These are phyloP conservation scores for Castor canadensis DNA, from an alignment of 2,113 vertebrate species.

Conservation along the genomic window DNA sequence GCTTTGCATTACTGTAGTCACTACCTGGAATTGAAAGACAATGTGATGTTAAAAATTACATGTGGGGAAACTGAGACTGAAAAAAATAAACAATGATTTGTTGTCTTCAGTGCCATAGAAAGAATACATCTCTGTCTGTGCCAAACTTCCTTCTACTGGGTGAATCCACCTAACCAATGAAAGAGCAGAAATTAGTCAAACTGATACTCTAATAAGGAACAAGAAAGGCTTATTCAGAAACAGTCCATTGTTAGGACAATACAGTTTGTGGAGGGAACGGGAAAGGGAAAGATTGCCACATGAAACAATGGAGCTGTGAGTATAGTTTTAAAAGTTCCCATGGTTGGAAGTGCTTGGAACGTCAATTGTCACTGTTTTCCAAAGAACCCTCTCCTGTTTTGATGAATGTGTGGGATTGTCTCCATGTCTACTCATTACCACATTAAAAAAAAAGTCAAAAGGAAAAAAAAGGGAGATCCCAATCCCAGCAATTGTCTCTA, in stretches of 20 bases:
- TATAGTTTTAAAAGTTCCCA: slow-evolving; percentile 40
- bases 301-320: slow-evolving; percentile 53
- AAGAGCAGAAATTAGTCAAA: not conserved
- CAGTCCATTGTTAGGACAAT: not conserved
- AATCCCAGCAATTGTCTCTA: slow-evolving; percentile 62
- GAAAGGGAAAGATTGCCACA: not conserved
- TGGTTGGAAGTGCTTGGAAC: slow-evolving; percentile 52
- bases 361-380: slow-evolving; percentile 67
- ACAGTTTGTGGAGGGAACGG: not conserved
- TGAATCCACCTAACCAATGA: not conserved
- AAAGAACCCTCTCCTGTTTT: slow-evolving; percentile 63
- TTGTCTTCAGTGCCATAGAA: not conserved
- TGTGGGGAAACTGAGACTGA: not conserved
- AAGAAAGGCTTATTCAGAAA: not conserved
- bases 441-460: not conserved
- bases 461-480: not conserved
- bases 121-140: not conserved
- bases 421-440: slow-evolving; percentile 72
- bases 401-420: slow-evolving; percentile 73
- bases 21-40: not conserved
- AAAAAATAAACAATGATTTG: not conserved
- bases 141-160: not conserved
- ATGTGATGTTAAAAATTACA: no score
- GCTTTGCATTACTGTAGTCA: not conserved
- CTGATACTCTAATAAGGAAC: not conserved